Evolutionary conservation across 2,113 vertebrate genomes (phyloP), one percentile per base, ranked within the genome.

Genomic region (Sturnus vulgaris): DNA sequence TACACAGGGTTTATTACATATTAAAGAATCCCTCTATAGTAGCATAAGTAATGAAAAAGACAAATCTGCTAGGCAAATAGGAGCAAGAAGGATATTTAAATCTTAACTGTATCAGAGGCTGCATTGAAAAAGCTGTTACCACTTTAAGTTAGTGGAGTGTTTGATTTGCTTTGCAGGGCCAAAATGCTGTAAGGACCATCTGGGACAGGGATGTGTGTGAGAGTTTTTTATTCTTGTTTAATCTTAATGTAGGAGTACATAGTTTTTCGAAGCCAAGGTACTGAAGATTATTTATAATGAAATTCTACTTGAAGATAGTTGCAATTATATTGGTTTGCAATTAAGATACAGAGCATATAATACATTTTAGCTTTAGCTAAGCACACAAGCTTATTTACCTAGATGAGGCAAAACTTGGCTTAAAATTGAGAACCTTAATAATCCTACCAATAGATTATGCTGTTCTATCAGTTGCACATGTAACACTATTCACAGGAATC

Each of bases 341-440:
- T 52, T 95, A 49, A 93, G 39, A 69, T 53, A 77, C 49, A 85
- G 27, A 88, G 25, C 24, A 93, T 61, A 72, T 37, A 61, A 90
- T 65, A 68, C 35, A 64, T 66, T 94, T 95, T 91, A 92, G 69
- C 90, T 96, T 95, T 86, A 80, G 49, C 47, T 87, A 86, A 95
- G 59, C 24, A 90, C 33, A 95, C 55, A 72, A 90, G 79, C 56
- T 86, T 57, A 93, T 95, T 90, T 88, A 94, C 86, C 70, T 90
- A 84, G 80, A 90, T 87, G 69, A 96, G 55, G 82, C 77, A 96
- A 93, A 95, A 97, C 82, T 95, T 96, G 71, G 35, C 46, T 94
- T 90, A 78, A 93, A 95, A 95, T 52, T 69, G 42, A 83, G 92
- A 96, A 81, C 10, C 68, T 88, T 75, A 68, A 59, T 78, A 96